These are phyloP conservation scores for Alouatta palliata DNA, from an alignment of 2,113 vertebrate genomes.

Conservation along the genomic window DNA sequence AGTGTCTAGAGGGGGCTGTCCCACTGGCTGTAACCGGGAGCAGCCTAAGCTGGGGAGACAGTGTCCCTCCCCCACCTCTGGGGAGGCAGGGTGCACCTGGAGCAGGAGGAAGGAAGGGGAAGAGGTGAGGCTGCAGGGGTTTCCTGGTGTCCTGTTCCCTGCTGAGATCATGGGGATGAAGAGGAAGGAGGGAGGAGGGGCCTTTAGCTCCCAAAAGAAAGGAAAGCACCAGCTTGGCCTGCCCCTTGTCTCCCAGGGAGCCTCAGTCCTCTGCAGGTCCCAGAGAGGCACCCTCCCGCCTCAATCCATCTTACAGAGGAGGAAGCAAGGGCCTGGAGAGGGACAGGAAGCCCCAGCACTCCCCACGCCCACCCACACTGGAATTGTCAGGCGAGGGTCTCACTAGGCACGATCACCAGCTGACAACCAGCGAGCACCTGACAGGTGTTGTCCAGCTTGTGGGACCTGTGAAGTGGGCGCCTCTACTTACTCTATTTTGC, in stretches of 20 bases:
- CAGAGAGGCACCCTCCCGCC: background rate
- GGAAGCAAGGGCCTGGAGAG: background rate
- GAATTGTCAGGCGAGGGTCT: background rate
- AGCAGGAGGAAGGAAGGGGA: constrained; percentile 78
- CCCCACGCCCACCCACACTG: background rate
- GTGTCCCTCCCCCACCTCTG: constrained; percentile 35
- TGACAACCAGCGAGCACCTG: background rate
- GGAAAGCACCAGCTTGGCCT: background rate
- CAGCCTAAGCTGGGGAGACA: background rate
- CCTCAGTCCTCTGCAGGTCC: background rate
- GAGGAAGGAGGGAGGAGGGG: constrained; percentile 59
- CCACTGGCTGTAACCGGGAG: background rate
- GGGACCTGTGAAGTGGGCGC: background rate
- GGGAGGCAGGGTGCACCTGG: constrained; percentile 77
- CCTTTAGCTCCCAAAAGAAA: background rate
- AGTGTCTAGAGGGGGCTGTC: background rate
- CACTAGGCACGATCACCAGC: background rate
- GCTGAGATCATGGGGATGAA: constrained; percentile 61
- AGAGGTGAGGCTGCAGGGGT: constrained; percentile 74
- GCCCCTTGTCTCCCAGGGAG: background rate
- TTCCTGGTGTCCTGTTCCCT: constrained; percentile 68
- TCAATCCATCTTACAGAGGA: background rate
- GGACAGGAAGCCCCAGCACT: background rate
- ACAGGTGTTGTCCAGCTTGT: accelerated
- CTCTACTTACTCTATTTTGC: background rate